phyloP scores from a whole-genome alignment of 1,140 invertebrate species.

The Drosophila azteca region DNA sequence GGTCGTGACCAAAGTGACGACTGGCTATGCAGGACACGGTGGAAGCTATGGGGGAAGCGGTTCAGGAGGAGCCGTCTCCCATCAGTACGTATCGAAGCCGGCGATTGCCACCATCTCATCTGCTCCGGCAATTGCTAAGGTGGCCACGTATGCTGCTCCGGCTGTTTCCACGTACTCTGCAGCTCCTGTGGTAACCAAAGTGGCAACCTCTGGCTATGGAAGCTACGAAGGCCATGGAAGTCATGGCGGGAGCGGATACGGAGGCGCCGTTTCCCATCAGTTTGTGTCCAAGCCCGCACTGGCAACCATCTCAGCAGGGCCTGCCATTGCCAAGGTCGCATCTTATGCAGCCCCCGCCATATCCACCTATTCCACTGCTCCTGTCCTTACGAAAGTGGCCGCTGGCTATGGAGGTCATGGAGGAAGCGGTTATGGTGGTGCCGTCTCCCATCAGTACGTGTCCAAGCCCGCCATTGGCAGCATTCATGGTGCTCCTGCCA shows the following conservation, averaged over 20 bases:
- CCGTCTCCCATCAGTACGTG: slow-evolving; percentile 69
- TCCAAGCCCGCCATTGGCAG: slow-evolving; percentile 52
- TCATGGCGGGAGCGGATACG: slow-evolving; percentile 29
- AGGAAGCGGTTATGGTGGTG: slow-evolving; percentile 30
- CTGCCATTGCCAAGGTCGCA: slow-evolving; percentile 43
- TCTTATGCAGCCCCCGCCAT: slow-evolving; percentile 41
- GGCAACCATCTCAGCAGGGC: slow-evolving; percentile 29
- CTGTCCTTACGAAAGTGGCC: slow-evolving; percentile 42
- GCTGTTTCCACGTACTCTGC: slow-evolving; percentile 37
- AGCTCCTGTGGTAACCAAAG: slow-evolving; percentile 46
- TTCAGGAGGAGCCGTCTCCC: slow-evolving; percentile 50
- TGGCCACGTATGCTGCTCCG: slow-evolving; percentile 29
- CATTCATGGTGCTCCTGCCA: slow-evolving; percentile 39
- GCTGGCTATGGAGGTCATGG: slow-evolving; percentile 6
- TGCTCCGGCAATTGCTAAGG: slow-evolving; percentile 50
- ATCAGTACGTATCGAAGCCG: slow-evolving; percentile 61
- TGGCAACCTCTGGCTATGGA: slow-evolving; percentile 21
- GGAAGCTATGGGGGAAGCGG: slow-evolving; percentile 28
- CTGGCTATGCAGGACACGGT: slow-evolving; percentile 1
- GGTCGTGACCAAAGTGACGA: slow-evolving; percentile 46
- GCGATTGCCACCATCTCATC: slow-evolving; percentile 35
- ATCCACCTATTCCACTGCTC: slow-evolving; percentile 33
- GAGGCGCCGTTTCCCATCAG: slow-evolving; percentile 66
- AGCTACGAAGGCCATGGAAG: no score
- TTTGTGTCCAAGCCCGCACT: slow-evolving; percentile 45